Percentiles rank a stretch among this genome's conserved stretches.
phyloP scores from a whole-genome alignment of 2,888 invertebrate species.

The Rhagonycha lutea region DNA sequence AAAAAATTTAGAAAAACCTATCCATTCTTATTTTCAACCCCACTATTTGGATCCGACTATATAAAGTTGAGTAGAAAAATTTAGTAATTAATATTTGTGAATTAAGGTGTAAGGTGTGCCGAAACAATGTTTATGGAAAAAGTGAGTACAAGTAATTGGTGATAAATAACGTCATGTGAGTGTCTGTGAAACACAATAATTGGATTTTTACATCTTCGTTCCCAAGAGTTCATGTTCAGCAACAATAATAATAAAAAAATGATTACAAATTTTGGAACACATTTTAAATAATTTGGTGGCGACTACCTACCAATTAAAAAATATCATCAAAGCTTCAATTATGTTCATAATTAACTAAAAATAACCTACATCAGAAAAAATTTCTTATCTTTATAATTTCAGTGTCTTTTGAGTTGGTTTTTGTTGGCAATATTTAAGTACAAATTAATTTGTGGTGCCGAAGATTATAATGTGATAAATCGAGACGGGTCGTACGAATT shows the following conservation, averaged over 20 bases:
- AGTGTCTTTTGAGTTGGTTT: slow-evolving; percentile 6
- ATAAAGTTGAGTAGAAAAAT: slow-evolving; percentile 30
- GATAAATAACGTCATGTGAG: not conserved
- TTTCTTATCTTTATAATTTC: not conserved
- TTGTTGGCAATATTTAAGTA: slow-evolving; percentile 42
- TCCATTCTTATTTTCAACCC: slow-evolving; percentile 32
- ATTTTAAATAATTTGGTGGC: not conserved
- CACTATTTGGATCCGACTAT: slow-evolving; percentile 32
- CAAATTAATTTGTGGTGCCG: slow-evolving; percentile 54
- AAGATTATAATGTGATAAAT: slow-evolving; percentile 66
- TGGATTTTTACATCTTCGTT: not conserved
- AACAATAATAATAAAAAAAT: not conserved
- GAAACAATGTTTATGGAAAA: not conserved
- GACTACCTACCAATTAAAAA: not conserved
- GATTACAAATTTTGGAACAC: not conserved
- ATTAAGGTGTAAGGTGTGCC: slow-evolving; percentile 1
- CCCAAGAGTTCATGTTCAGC: not conserved
- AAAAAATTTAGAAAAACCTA: slow-evolving; percentile 39
- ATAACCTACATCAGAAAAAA: too few species aligned
- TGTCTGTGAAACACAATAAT: not conserved
- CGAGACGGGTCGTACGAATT: slow-evolving; percentile 77
- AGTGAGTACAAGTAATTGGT: not conserved
- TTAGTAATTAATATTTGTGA: slow-evolving; percentile 24
- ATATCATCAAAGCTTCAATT: not conserved
- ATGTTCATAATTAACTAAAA: too few species aligned